These are phyloP conservation scores for Drosophila eugracilis DNA, from an alignment of 1,140 invertebrate genomes.

Conservation along the genomic window DNA sequence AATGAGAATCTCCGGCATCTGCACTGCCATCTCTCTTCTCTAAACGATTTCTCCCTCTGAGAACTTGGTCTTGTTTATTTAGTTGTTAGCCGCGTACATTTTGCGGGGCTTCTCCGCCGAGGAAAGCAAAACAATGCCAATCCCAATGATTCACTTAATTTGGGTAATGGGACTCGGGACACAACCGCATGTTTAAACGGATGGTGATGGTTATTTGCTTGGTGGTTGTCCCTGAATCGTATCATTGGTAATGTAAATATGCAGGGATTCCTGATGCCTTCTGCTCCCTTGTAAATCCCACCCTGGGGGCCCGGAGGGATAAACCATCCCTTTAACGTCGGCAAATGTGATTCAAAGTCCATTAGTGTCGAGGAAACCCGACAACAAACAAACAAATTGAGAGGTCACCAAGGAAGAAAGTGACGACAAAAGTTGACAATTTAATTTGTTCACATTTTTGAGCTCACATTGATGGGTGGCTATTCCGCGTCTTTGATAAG, in stretches of 20 bases:
- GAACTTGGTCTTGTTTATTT: conserved; percentile 79
- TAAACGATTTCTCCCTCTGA: conserved; percentile 37
- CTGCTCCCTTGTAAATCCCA: conserved; percentile 56
- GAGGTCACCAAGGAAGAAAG: conserved; percentile 28
- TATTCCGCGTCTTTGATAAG: conserved; percentile 39
- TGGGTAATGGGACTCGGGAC: conserved; percentile 75
- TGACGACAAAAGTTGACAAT: conserved; percentile 74
- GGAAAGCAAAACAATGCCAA: conserved; percentile 76
- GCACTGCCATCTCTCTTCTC: conserved; percentile 29
- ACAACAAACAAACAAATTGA: conserved; percentile 59
- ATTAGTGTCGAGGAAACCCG: conserved; percentile 70
- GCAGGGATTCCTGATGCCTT: conserved; percentile 28
- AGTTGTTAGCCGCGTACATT: conserved; percentile 75
- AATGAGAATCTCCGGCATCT: conserved; percentile 37
- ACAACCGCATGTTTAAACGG: conserved; percentile 43
- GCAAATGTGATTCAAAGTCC: conserved; percentile 71
- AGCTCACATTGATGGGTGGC: conserved; percentile 48
- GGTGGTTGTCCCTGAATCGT: conserved; percentile 70
- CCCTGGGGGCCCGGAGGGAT: conserved; percentile 53
- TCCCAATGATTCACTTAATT: conserved; percentile 80
- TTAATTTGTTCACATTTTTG: conserved; percentile 77
- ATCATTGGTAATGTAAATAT: conserved; percentile 81
- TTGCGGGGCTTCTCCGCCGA: conserved; percentile 57
- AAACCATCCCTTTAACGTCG: conserved; percentile 41
- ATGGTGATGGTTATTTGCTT: conserved; percentile 38